A percentile compares a stretch with the other conserved stretches of the same genome.
phyloP scores from a whole-genome alignment of 1,140 invertebrate genomes.

The Eubasilissa regina region DNA sequence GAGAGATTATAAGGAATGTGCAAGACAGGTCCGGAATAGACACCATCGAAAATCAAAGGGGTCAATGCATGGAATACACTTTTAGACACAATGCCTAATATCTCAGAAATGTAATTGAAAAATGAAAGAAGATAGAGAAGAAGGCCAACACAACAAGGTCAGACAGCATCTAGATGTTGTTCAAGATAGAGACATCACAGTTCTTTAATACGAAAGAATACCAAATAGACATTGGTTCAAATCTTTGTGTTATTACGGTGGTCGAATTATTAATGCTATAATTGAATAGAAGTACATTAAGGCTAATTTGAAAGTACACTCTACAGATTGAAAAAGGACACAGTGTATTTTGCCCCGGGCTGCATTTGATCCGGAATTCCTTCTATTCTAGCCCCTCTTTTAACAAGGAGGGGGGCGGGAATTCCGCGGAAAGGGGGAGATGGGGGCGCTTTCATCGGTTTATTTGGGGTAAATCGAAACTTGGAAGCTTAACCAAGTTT shows the following conservation, averaged over 20 bases:
- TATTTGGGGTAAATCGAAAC: slow-evolving; percentile 35
- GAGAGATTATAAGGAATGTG: no score
- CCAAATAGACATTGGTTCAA: neutral
- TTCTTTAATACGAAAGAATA: no score
- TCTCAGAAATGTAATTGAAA: no score
- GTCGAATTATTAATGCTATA: neutral
- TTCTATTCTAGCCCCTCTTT: slow-evolving; percentile 4
- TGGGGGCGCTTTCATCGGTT: slow-evolving; percentile 12
- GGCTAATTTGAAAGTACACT: slow-evolving; percentile 31
- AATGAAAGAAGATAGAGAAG: no score
- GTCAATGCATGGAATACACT: no score
- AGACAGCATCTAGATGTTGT: no score
- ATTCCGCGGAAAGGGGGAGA: slow-evolving; percentile 15
- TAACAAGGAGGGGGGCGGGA: neutral
- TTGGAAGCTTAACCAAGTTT: neutral
- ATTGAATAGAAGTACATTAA: neutral
- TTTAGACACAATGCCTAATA: no score
- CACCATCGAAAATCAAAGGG: no score
- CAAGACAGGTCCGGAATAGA: no score
- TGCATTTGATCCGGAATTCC: slow-evolving; percentile 36
- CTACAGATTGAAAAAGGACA: slow-evolving; percentile 17
- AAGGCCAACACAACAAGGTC: no score
- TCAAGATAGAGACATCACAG: no score
- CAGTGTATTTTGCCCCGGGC: slow-evolving; percentile 29
- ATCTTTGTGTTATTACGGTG: neutral